Base-by-base conservation (phyloP, 1,140 invertebrate genomes). In the Harlomillsia oculata region DNA sequence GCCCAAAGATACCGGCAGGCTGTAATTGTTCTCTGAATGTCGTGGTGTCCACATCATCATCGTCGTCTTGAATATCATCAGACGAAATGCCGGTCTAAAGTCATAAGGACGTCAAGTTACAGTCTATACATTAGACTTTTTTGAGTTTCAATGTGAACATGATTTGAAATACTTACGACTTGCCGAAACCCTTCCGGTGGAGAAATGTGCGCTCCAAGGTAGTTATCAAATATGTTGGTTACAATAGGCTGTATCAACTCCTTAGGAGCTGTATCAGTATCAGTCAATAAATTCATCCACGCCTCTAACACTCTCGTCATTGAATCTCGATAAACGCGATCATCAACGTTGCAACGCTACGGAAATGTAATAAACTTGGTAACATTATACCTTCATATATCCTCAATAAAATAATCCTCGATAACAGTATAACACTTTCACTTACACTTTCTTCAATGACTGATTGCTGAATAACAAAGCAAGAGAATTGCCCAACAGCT, bases 111-210 rank as follows among this genome's bases (percentile, higher is more conserved):
- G 14, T 41, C 0, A 20, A 23, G 28, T 14, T 44, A 45, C n/a
- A 26, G 29, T 25, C 4, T 2, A 4, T 14, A 20, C n/a, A 37
- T 14, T 26, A 46, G 13, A 26, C 2, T 46, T 50, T 46, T 53
- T n/a, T n/a, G n/a, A n/a, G n/a, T n/a, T n/a, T n/a, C n/a, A n/a
- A n/a, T n/a, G n/a, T n/a, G n/a, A n/a, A n/a, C n/a, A n/a, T n/a
- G n/a, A n/a, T n/a, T n/a, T n/a, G n/a, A n/a, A n/a, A n/a, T 65
- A 50, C 69, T 63, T 65, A 78, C 74, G 37, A 72, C 76, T 64
- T 69, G 69, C 54, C 86, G 77, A 41, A 75, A 79, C 9, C 89
- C 89, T 69, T 90, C 84, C 1, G 88, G 89, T 13, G 85, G 79
- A 28, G 82, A 80, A 45, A 93, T 72, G 72, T 90, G 83, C 65